phyloP scores from a whole-genome alignment of 2,113 vertebrate species.

The Otolemur garnettii region DNA sequence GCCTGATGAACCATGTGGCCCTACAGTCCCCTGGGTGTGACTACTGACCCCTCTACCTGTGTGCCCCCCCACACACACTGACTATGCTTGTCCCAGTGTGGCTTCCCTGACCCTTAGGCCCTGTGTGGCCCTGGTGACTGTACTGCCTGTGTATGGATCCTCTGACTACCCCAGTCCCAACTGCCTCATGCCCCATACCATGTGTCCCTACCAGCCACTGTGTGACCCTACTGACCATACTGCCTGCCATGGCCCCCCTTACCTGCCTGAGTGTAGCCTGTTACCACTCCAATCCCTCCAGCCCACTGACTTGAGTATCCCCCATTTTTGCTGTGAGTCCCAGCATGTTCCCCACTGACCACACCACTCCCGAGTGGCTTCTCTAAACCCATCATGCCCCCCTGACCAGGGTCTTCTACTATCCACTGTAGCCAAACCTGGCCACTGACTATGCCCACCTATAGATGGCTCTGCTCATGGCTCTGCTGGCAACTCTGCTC shows the following conservation, averaged over 20 bases:
- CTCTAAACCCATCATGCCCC: neutral
- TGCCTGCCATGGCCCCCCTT: neutral
- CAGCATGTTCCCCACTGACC: neutral
- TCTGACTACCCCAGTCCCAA: rapidly evolving
- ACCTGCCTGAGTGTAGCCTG: neutral
- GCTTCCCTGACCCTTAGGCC: neutral
- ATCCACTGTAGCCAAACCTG: neutral
- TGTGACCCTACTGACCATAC: neutral
- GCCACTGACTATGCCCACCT: neutral
- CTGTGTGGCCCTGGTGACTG: neutral
- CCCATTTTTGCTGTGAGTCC: neutral
- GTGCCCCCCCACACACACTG: neutral
- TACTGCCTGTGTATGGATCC: neutral
- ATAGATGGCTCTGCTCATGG: neutral
- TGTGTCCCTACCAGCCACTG: neutral
- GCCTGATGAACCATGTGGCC: neutral
- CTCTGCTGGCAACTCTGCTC: neutral
- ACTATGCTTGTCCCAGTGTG: neutral
- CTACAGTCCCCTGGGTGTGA: neutral
- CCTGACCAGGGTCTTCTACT: neutral
- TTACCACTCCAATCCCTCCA: neutral
- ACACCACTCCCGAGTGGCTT: neutral
- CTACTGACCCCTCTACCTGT: neutral
- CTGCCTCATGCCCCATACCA: neutral
- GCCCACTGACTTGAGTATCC: neutral